A percentile compares a stretch with the other conserved stretches of the same genome.
These are phyloP conservation scores for Octomys mimax DNA, from an alignment of 2,797 vertebrate genomes.

Conservation along the genomic window DNA sequence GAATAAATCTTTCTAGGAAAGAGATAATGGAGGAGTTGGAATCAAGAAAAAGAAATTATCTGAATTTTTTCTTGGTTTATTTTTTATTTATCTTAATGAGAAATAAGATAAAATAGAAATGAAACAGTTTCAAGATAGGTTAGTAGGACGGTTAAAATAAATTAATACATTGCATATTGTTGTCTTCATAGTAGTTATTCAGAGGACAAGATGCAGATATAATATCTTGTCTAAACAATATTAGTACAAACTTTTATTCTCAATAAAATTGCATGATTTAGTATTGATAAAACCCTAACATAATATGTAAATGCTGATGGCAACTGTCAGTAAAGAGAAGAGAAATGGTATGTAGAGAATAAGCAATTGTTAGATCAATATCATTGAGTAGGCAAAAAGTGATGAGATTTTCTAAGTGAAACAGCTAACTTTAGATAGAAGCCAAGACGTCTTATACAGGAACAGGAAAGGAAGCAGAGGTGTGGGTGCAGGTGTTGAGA, in stretches of 20 bases:
- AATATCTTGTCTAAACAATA: no score
- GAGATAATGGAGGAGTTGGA: neutral
- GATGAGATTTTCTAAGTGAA: neutral
- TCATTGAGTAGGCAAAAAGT: neutral
- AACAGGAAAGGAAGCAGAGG: neutral
- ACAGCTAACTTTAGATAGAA: constrained; percentile 13
- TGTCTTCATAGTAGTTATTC: no score
- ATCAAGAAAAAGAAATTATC: neutral
- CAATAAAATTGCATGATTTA: neutral
- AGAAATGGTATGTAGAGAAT: neutral
- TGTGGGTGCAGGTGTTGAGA: neutral
- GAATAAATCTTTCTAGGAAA: neutral
- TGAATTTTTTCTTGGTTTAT: neutral
- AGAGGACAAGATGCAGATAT: no score
- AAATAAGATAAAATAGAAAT: no score
- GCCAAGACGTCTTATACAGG: neutral
- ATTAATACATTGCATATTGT: no score
- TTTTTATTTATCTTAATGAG: no score
- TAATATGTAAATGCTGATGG: neutral
- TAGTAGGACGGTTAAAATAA: no score
- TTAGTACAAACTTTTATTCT: no score
- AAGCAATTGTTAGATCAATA: neutral
- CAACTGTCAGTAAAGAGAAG: neutral
- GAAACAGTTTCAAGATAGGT: no score
- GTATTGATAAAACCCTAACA: neutral